Percentiles rank a stretch among this genome's conserved stretches.
Evolutionary conservation across 2,113 vertebrate genomes (phyloP).

Genomic region (Cercopithecus mona): DNA sequence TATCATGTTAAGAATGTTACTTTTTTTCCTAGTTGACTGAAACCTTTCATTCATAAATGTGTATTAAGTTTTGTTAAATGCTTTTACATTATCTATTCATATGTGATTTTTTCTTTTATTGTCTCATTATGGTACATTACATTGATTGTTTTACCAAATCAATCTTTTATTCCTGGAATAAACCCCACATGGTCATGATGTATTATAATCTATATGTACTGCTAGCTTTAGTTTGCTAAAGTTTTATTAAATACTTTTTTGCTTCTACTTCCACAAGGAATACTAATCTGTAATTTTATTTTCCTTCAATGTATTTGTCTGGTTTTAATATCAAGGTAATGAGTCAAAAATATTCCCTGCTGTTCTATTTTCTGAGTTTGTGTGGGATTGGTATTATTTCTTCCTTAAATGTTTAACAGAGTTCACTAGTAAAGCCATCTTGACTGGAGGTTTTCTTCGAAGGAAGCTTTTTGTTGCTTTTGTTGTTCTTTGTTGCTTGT

Average conservation of each 20-base stretch:
- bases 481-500: too few relatives aligned
- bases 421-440: background rate
- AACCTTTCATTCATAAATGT: background rate
- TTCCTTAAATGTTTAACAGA: background rate
- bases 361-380: background rate
- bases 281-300: background rate
- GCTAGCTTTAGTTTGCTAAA: background rate
- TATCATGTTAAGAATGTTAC: background rate
- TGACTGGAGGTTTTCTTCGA: background rate
- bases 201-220: background rate
- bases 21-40: background rate
- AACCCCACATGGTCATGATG: background rate
- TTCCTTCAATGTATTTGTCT: background rate
- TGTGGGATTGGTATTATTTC: background rate
- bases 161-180: background rate
- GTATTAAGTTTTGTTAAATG: background rate
- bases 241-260: constrained; percentile 9
- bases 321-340: background rate
- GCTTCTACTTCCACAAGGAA: background rate
- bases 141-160: background rate
- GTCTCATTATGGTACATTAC: background rate
- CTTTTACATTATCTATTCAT: background rate
- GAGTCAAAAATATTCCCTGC: background rate
- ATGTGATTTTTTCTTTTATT: background rate
- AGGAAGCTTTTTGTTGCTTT: background rate